These are phyloP conservation scores for Notarius lentiginosus DNA, from an alignment of 2,113 vertebrate genomes.

Conservation along the genomic window DNA sequence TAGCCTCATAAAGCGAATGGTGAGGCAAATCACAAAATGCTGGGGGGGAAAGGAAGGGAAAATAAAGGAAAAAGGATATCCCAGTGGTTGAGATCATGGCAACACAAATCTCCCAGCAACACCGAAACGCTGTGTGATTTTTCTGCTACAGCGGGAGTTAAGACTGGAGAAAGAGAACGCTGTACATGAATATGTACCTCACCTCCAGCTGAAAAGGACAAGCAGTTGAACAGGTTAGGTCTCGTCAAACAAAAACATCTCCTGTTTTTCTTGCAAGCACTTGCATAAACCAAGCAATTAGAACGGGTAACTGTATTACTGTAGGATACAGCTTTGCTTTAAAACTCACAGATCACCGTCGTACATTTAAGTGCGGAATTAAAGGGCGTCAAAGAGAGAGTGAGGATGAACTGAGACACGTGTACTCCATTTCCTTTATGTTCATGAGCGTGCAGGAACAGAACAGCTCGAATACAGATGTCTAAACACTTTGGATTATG, in stretches of 20 bases:
- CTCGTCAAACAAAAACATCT: background rate
- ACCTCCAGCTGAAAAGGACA: background rate
- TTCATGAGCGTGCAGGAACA: background rate
- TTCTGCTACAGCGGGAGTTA: conserved; percentile 13
- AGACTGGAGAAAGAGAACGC: background rate
- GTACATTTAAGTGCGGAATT: too few relatives aligned
- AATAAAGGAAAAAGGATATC: conserved; percentile 1
- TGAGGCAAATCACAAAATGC: conserved; percentile 14
- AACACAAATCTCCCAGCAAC: conserved; percentile 57
- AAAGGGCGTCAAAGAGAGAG: background rate
- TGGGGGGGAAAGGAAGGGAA: background rate
- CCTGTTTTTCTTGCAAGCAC: background rate
- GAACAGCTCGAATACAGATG: background rate
- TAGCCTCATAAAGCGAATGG: conserved; percentile 1
- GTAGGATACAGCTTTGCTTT: background rate
- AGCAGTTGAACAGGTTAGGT: conserved; percentile 12
- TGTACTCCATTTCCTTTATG: background rate
- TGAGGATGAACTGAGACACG: background rate
- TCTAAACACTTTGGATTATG: background rate
- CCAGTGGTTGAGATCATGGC: conserved; percentile 51
- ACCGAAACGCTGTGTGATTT: background rate
- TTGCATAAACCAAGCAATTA: background rate
- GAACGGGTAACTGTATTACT: background rate
- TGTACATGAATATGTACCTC: background rate
- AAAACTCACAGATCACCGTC: background rate